Base-by-base conservation (phyloP, 2,888 invertebrate species). In the Limnephilus rhombicus region DNA sequence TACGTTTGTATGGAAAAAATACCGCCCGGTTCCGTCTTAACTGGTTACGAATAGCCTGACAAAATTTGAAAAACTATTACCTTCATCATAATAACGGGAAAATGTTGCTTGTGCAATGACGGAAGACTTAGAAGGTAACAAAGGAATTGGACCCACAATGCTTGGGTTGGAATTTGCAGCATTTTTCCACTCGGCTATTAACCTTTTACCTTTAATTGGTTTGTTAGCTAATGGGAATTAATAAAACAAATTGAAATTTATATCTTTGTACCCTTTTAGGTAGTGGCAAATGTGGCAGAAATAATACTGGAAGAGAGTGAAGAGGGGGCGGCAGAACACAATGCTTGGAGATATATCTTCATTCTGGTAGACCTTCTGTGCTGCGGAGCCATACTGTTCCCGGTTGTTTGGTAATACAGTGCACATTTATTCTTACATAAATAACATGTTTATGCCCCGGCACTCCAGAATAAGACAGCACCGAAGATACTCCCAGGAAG, bases 241-340 rank as follows among this genome's bases (percentile, higher is more conserved):
- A 18, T 18, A 2, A 18, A 18, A 4, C 31, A 49, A 4, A 3
- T 68, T 68, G 4, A 18, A 18, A 68, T 68, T 68, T 68, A 5
- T 24, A 68, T 24, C 53, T 5, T 68, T 68, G 18, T 68, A 18
- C 53, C 53, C 24, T 68, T 18, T 68, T 24, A 99, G 99, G 98
- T 99, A 49, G 96, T 99, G 90, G 99, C 99, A 15, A 99, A 99
- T 95, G 98, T 99, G 4, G 99, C 99, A 0, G 98, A 99, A 95
- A 99, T 99, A 93, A 99, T 99, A 94, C 97, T 99, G 93, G 99
- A 99, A 94, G 99, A 99, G 96, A 99, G 99, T 93, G 99, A 99
- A 95, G 98, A 99, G 94, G 99, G 99, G 0, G 98, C 99, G 91
- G 97, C 98, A 0, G 98, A 98, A 94, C 98, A 99, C 95, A 97